Evolutionary conservation across 2,797 vertebrate species (phyloP).

Genomic region (Cyprinella venusta): DNA sequence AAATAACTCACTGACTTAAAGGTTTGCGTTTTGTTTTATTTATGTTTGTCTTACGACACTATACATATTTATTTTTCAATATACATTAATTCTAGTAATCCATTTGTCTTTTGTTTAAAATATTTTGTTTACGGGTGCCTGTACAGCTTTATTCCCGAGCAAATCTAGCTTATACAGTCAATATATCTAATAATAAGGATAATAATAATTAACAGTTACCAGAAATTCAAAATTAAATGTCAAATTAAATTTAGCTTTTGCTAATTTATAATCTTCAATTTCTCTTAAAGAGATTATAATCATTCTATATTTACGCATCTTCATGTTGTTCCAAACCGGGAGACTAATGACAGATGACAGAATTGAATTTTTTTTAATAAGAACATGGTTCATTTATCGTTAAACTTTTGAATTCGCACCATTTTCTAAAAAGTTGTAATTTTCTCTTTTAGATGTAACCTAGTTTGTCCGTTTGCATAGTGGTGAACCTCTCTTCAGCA

Average conservation of each 20-base stretch:
- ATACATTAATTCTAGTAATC: too few relatives aligned
- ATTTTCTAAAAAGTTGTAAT: not conserved
- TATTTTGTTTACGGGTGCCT: not conserved
- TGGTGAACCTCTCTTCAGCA: not conserved
- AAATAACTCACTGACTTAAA: not conserved
- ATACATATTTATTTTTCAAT: not conserved
- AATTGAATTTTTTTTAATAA: not conserved
- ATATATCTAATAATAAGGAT: not conserved
- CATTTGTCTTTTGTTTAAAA: not conserved
- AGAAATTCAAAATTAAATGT: not conserved
- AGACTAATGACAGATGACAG: not conserved
- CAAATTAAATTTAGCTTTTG: not conserved
- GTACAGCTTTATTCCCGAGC: not conserved
- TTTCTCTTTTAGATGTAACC: constrained; percentile 16
- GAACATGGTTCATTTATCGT: not conserved
- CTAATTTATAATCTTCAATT: not conserved
- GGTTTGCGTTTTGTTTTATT: not conserved
- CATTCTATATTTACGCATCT: too few relatives aligned
- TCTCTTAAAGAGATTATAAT: not conserved
- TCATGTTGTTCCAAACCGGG: not conserved
- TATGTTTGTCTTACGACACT: not conserved
- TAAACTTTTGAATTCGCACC: not conserved
- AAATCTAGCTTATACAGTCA: not conserved
- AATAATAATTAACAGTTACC: not conserved
- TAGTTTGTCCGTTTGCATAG: not conserved